Conservation (phyloP, 2,888 invertebrate genomes). For the Yponomeuta plumbellus region DNA sequence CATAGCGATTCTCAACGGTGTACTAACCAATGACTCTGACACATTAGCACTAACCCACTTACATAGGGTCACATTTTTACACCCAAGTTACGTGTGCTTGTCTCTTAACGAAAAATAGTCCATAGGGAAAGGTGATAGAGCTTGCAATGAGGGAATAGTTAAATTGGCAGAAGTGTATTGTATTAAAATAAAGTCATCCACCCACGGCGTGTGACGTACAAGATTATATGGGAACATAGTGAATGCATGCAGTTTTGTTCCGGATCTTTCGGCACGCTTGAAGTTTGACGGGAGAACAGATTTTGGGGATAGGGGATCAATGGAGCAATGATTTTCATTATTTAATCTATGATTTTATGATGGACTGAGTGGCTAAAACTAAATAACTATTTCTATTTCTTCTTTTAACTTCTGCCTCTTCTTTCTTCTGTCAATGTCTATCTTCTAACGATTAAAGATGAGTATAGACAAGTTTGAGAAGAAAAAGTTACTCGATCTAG, state of each 20-base stretch:
- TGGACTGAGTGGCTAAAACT: too few species aligned
- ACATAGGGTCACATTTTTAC: constrained; percentile 13
- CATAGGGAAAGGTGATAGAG: neutral
- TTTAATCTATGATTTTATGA: too few species aligned
- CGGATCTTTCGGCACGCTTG: constrained; percentile 43
- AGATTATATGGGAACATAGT: constrained; percentile 52
- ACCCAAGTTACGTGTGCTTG: neutral
- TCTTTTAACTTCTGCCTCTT: too few species aligned
- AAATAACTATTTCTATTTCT: too few species aligned
- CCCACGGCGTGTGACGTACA: constrained; percentile 22
- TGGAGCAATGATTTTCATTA: too few species aligned
- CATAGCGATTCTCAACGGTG: constrained; percentile 51
- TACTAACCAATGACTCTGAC: constrained; percentile 36
- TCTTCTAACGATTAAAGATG: too few species aligned
- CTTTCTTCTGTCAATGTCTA: too few species aligned
- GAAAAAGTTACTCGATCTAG: too few species aligned
- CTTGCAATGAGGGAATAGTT: neutral
- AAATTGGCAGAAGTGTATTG: neutral
- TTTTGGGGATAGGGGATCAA: neutral
- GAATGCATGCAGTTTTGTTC: constrained; percentile 51
- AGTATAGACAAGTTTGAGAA: too few species aligned
- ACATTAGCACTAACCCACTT: constrained; percentile 26
- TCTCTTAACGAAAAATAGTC: neutral
- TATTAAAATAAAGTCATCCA: constrained; percentile 16
- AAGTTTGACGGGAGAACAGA: neutral